phyloP scores from a whole-genome alignment of 2,797 vertebrate species.

The Aselliscus stoliczkanus region DNA sequence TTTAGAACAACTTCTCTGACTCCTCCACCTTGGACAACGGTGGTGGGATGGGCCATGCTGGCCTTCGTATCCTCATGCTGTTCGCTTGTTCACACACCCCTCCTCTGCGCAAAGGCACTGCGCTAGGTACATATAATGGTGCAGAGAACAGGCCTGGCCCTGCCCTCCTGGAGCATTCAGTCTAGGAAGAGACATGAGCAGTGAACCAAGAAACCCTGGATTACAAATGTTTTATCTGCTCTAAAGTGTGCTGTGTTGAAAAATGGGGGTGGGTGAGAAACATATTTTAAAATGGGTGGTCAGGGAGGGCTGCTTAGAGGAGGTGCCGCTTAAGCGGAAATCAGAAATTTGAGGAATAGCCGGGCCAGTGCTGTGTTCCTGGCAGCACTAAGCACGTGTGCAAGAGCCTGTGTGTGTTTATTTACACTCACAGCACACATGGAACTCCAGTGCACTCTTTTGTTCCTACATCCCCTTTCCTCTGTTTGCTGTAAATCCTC shows the following conservation, averaged over 20 bases:
- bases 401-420: background rate
- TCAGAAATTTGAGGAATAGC: background rate
- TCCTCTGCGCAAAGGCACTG: background rate
- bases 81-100: background rate
- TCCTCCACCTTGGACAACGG: background rate
- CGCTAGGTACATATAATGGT: background rate
- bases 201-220: background rate
- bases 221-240: background rate
- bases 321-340: background rate
- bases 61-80: background rate
- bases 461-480: background rate
- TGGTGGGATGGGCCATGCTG: background rate
- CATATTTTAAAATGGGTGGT: background rate
- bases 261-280: background rate
- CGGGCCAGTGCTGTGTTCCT: rapidly evolving
- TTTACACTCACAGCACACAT: background rate
- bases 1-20: background rate
- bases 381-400: background rate
- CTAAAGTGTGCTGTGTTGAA: background rate
- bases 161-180: background rate
- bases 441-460: background rate
- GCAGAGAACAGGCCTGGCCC: background rate
- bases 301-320: background rate
- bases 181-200: background rate
- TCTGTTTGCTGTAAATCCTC: background rate